Conservation (phyloP, 2,797 vertebrate genomes). For the Myotis planiceps region DNA sequence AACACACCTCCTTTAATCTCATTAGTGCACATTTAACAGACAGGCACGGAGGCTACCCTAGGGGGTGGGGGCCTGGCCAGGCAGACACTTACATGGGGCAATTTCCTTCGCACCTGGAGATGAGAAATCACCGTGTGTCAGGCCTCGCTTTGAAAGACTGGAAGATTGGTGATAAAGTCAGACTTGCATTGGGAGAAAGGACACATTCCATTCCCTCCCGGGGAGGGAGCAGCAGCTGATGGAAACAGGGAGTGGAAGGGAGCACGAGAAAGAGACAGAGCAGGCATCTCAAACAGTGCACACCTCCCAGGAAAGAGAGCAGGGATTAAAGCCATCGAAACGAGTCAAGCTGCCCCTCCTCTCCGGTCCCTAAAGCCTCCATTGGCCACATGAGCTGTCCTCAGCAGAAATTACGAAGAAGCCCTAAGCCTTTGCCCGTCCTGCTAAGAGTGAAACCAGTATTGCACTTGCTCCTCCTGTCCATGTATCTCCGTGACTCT, state of each 20-base stretch:
- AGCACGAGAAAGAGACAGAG: not conserved
- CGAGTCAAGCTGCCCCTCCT: not conserved
- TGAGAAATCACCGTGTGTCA: slow-evolving; percentile 75
- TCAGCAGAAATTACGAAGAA: not conserved
- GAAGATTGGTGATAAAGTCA: slow-evolving; percentile 67
- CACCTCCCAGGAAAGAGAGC: not conserved
- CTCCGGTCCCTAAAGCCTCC: not conserved
- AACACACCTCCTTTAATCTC: slow-evolving; percentile 74
- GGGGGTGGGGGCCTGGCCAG: not conserved
- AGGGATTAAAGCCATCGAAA: not conserved
- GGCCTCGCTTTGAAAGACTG: slow-evolving; percentile 66
- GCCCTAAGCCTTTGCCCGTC: not conserved
- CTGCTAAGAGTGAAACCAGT: not conserved
- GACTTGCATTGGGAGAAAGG: not conserved
- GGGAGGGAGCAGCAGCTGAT: not conserved
- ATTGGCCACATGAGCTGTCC: not conserved
- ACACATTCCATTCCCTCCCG: slow-evolving; percentile 33
- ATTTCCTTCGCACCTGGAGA: slow-evolving; percentile 80
- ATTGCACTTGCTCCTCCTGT: not conserved
- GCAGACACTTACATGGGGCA: slow-evolving; percentile 62
- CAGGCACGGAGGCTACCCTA: slow-evolving; percentile 41
- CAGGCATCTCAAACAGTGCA: not conserved
- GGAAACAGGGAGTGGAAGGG: not conserved
- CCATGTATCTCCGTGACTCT: not conserved
- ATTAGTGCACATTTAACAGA: slow-evolving; percentile 68